These are phyloP conservation scores for Lacerta viridis DNA, from an alignment of 2,797 vertebrate genomes.

Conservation along the genomic window DNA sequence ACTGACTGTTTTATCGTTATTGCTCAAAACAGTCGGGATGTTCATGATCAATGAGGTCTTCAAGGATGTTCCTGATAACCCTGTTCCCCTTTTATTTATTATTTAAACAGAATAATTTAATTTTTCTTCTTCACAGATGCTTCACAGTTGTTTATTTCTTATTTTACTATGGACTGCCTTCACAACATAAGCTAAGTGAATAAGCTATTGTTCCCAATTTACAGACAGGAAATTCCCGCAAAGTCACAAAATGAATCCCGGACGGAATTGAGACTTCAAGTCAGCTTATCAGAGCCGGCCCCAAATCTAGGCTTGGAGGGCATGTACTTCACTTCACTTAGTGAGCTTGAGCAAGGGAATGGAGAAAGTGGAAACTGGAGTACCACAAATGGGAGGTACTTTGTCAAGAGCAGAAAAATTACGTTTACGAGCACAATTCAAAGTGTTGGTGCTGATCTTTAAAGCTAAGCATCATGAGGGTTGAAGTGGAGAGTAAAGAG, in stretches of 20 bases:
- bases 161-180: neutral
- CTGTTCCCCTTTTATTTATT: constrained; percentile 5
- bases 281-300: neutral
- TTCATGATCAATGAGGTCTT: constrained; percentile 14
- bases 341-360: neutral
- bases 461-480: neutral
- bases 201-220: neutral
- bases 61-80: constrained; percentile 15
- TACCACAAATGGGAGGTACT: neutral
- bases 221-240: neutral
- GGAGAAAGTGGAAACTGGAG: neutral
- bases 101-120: neutral
- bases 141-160: neutral
- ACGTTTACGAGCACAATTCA: too few species aligned
- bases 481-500: neutral
- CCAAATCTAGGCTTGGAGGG: neutral
- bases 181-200: neutral
- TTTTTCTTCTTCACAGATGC: constrained; percentile 1
- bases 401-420: neutral
- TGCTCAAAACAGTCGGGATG: neutral
- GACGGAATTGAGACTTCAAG: neutral
- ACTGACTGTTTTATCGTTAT: neutral
- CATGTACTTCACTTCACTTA: neutral
- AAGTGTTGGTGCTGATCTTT: too few species aligned
- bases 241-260: neutral